These are phyloP conservation scores for Corythornis madagascariensis DNA, from an alignment of 2,113 vertebrate genomes.

Conservation along the genomic window DNA sequence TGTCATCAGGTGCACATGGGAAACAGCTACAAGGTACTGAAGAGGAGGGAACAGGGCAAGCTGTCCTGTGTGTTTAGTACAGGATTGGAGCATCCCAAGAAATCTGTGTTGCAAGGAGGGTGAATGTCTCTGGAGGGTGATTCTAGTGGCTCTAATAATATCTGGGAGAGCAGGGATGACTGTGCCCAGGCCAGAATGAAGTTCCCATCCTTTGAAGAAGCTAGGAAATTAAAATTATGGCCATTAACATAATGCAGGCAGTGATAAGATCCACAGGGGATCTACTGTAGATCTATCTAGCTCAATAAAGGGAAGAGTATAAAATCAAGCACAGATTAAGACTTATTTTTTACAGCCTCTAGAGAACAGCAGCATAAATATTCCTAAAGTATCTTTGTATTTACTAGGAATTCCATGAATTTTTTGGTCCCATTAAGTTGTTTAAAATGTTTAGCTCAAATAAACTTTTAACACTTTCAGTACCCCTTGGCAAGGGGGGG, in stretches of 20 bases:
- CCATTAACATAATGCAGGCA: neutral
- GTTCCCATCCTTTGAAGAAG: neutral
- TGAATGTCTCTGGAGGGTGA: neutral
- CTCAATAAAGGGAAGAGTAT: accelerated
- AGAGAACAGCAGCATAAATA: neutral
- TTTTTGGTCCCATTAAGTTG: neutral
- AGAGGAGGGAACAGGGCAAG: neutral
- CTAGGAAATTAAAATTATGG: neutral
- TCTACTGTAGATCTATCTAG: neutral
- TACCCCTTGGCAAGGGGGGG: neutral
- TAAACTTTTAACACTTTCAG: neutral
- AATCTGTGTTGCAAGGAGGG: neutral
- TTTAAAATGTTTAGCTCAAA: neutral
- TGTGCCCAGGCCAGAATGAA: neutral
- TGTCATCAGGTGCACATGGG: neutral
- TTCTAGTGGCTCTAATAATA: neutral
- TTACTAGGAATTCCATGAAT: neutral
- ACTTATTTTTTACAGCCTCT: neutral
- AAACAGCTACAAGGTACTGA: neutral
- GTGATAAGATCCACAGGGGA: neutral
- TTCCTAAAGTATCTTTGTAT: neutral
- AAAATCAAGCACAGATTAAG: neutral
- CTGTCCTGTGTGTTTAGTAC: neutral
- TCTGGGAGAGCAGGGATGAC: neutral
- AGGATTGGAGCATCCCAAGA: neutral